These are phyloP conservation scores for Ciconia stormi DNA, from an alignment of 2,113 vertebrate species.

Conservation along the genomic window DNA sequence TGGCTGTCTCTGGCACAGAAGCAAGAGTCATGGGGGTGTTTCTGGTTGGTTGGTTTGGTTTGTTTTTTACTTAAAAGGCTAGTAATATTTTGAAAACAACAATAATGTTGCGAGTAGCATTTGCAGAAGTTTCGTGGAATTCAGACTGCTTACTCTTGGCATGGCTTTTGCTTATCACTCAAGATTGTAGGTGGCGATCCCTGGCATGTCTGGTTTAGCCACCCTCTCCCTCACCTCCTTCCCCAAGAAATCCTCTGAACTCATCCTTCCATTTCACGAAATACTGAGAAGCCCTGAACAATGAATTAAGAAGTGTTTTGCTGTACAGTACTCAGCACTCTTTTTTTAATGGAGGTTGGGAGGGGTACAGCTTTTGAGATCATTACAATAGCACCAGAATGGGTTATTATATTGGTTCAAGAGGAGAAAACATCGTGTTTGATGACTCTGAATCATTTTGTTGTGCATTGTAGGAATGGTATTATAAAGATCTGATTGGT, in stretches of 20 bases:
- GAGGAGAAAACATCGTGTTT: neutral
- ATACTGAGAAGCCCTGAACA: neutral
- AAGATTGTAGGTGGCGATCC: accelerated
- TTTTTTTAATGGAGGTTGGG: neutral
- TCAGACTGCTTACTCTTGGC: neutral
- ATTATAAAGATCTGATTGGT: neutral
- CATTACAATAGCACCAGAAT: neutral
- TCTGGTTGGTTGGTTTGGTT: neutral
- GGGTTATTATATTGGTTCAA: neutral
- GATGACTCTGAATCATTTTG: neutral
- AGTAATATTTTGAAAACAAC: neutral
- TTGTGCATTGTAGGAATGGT: neutral
- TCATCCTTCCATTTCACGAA: neutral
- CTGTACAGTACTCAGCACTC: neutral
- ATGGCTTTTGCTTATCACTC: neutral
- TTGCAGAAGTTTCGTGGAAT: neutral
- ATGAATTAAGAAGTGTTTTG: neutral
- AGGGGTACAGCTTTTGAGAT: neutral
- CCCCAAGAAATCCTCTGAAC: neutral
- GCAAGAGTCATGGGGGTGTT: neutral
- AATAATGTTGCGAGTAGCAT: neutral
- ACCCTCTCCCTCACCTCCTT: neutral
- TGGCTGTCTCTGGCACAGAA: neutral
- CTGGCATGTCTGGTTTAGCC: neutral
- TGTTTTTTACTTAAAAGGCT: neutral